phyloP scores from a whole-genome alignment of 2,113 vertebrate genomes.

The Oreocharis arfaki region DNA sequence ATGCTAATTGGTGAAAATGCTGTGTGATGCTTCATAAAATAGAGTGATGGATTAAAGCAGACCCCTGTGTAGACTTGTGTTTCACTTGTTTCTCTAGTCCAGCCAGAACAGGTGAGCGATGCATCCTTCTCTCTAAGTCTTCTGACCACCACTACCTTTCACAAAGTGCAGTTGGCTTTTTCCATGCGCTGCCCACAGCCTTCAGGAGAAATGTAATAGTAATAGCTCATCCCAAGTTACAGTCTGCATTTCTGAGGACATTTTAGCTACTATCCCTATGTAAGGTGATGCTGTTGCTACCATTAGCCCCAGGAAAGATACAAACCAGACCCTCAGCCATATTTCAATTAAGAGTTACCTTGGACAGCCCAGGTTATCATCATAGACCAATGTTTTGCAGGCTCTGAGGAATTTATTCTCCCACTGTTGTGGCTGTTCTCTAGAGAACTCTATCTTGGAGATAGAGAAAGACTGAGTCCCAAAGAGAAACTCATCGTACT shows the following conservation, averaged over 20 bases:
- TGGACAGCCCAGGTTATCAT: neutral
- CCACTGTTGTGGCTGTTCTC: neutral
- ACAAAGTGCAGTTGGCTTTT: neutral
- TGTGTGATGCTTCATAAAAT: conserved; percentile 55
- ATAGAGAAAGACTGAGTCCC: neutral
- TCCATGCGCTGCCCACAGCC: neutral
- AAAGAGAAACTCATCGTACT: neutral
- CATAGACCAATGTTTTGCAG: neutral
- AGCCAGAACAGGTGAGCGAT: neutral
- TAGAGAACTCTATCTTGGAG: neutral
- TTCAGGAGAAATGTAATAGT: neutral
- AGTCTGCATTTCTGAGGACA: neutral
- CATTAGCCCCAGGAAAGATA: neutral
- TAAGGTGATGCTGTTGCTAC: neutral
- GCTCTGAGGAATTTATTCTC: neutral
- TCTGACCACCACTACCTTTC: neutral
- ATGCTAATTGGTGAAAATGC: conserved; percentile 32
- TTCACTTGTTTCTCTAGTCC: neutral
- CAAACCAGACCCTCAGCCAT: neutral
- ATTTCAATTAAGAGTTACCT: neutral
- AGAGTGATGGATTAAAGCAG: conserved; percentile 50
- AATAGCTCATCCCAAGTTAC: neutral
- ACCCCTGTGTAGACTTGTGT: conserved; percentile 8
- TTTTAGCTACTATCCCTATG: neutral
- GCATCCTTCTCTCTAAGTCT: neutral